Evolutionary conservation across 2,113 vertebrate species (phyloP).

Genomic region (Euleptes europaea): DNA sequence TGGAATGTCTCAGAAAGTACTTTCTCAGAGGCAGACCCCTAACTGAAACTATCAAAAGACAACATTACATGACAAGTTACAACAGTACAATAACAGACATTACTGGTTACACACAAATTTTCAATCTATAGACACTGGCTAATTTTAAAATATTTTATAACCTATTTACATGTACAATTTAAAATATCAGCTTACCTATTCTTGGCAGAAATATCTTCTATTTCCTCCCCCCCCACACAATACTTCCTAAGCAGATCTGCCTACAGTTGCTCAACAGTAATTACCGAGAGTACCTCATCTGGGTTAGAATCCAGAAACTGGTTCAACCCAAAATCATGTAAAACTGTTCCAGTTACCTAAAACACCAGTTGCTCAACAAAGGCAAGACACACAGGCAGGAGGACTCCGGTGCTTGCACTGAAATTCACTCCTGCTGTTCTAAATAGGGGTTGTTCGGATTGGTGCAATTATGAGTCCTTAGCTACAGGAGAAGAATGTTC

Average conservation of each 20-base stretch:
- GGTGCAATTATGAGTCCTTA: slow-evolving; percentile 39
- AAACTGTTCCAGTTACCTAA: background rate
- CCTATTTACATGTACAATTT: background rate
- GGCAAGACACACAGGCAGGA: slow-evolving; percentile 17
- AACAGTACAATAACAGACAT: background rate
- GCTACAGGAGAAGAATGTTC: slow-evolving; percentile 42
- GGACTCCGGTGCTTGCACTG: slow-evolving; percentile 8
- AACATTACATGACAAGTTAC: background rate
- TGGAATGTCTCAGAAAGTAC: background rate
- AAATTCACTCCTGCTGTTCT: slow-evolving; percentile 48
- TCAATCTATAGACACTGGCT: background rate
- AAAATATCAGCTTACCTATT: background rate
- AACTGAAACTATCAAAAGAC: too few relatives aligned
- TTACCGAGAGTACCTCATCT: rapidly evolving
- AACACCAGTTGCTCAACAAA: slow-evolving; percentile 45
- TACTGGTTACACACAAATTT: background rate
- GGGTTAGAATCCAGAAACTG: background rate
- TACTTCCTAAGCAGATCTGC: background rate
- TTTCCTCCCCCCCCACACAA: background rate
- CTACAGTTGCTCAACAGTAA: background rate
- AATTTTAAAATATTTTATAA: background rate
- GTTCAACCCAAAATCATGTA: background rate
- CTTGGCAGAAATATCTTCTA: background rate
- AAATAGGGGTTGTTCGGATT: slow-evolving; percentile 44
- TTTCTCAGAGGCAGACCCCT: background rate